Evolutionary conservation across 1,140 invertebrate species (phyloP).

Genomic region (Orussus abietinus): DNA sequence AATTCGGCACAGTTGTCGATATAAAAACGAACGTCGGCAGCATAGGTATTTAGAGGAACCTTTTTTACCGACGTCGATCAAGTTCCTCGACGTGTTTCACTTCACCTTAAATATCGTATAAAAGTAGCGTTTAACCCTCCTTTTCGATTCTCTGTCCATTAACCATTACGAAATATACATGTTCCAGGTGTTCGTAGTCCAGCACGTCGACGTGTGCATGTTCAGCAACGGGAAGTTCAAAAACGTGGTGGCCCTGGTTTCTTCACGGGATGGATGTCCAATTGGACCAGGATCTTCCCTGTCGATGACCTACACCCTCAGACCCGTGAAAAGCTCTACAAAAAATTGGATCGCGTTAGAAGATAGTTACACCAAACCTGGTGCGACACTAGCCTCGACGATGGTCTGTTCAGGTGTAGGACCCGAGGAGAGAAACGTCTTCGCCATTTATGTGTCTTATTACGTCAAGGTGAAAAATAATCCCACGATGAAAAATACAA

Average conservation of each 20-base stretch:
- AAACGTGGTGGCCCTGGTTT: conserved; percentile 89
- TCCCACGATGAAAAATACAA: too few species aligned
- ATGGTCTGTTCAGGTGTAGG: conserved; percentile 59
- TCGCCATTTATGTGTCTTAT: conserved; percentile 86
- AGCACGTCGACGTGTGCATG: conserved; percentile 98
- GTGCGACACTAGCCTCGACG: conserved; percentile 65
- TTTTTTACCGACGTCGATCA: too few species aligned
- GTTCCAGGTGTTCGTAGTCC: conserved; percentile 79
- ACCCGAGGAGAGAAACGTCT: conserved; percentile 74
- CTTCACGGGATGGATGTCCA: conserved; percentile 65
- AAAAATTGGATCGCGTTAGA: conserved; percentile 81
- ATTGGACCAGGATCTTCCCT: conserved; percentile 61
- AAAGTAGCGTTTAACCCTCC: too few species aligned
- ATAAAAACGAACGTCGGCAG: too few species aligned
- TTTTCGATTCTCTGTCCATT: too few species aligned
- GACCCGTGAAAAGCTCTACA: conserved; percentile 69
- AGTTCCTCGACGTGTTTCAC: too few species aligned
- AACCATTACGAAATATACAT: too few species aligned
- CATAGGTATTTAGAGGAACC: too few species aligned
- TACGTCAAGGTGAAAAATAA: conserved; percentile 71
- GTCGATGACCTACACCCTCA: conserved; percentile 62
- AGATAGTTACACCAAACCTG: conserved; percentile 69
- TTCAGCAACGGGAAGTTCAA: conserved; percentile 99
- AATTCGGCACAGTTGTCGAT: too few species aligned
- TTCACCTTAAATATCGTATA: too few species aligned